Percentiles rank a stretch among this genome's conserved stretches.
Conservation (phyloP, 30 jellyfish, hydroid and myxozoan genomes). For the Nemopilema nomurai region DNA sequence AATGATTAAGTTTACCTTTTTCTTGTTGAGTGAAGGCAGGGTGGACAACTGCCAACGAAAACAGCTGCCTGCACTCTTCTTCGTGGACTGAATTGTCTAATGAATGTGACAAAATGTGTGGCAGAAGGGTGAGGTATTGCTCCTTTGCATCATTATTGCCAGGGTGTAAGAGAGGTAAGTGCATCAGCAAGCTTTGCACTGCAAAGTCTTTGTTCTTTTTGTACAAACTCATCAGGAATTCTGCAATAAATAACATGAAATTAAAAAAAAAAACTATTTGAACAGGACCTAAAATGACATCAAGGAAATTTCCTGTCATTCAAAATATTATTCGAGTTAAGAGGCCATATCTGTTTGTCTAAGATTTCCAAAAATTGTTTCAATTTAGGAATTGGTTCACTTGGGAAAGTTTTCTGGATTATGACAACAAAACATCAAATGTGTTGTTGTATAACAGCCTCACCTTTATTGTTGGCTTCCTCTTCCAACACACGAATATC, state of each 20-base stretch:
- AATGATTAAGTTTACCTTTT: constrained; percentile 76
- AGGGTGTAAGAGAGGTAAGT: constrained; percentile 95
- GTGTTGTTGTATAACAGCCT: background rate
- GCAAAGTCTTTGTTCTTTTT: constrained; percentile 96
- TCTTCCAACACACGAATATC: constrained; percentile 87
- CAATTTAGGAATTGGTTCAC: no score
- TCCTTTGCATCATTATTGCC: constrained; percentile 95
- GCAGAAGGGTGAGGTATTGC: constrained; percentile 86
- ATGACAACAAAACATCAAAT: no score
- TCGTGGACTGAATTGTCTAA: constrained; percentile 91
- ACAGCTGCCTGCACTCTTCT: constrained; percentile 96
- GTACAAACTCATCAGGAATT: constrained; percentile 80
- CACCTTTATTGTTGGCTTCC: constrained; percentile 97
- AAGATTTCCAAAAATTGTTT: no score
- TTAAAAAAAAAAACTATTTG: background rate
- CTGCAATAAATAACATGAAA: constrained; percentile 42
- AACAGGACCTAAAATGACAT: background rate
- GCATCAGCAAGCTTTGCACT: constrained; percentile 94
- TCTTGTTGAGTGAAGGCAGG: constrained; percentile 98
- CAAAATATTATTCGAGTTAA: no score
- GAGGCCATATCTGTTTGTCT: no score
- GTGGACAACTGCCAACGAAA: constrained; percentile 90
- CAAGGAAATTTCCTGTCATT: no score
- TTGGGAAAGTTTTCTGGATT: background rate
- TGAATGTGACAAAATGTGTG: constrained; percentile 93